These are phyloP conservation scores for Lipophrys pholis DNA, from an alignment of 2,113 vertebrate genomes.

Conservation along the genomic window DNA sequence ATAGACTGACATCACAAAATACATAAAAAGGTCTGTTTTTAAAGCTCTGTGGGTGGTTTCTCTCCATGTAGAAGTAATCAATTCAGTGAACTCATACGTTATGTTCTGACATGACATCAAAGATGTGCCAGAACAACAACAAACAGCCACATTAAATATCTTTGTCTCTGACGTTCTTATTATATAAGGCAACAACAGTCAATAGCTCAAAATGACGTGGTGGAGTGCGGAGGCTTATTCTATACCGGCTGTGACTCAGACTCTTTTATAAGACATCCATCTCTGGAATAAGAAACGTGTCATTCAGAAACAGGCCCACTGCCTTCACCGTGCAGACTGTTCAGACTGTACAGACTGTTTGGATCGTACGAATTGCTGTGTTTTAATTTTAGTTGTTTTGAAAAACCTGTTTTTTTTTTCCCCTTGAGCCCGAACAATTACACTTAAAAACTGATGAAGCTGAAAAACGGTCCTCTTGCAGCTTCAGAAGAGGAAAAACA, in stretches of 20 bases:
- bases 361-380: too few relatives aligned
- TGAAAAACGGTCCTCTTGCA: too few relatives aligned
- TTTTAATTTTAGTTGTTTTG: too few relatives aligned
- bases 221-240: neutral
- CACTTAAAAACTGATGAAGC: too few relatives aligned
- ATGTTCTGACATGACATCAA: neutral
- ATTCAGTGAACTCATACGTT: too few relatives aligned
- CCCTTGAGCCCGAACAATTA: too few relatives aligned
- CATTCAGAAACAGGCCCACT: conserved; percentile 4
- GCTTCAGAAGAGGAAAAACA: too few relatives aligned
- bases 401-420: too few relatives aligned
- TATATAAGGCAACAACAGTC: neutral
- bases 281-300: conserved; percentile 9
- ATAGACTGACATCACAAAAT: neutral
- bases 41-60: neutral
- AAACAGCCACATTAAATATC: too few relatives aligned
- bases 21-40: neutral
- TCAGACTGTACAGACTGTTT: too few relatives aligned
- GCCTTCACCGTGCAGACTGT: conserved; percentile 1
- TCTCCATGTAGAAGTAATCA: too few relatives aligned
- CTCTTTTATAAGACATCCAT: conserved; percentile 5
- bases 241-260: conserved; percentile 25
- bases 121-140: too few relatives aligned
- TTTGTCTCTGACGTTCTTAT: neutral
- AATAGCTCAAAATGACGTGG: neutral